Base-by-base conservation (phyloP, 2,797 vertebrate genomes). In the Acanthopagrus latus region DNA sequence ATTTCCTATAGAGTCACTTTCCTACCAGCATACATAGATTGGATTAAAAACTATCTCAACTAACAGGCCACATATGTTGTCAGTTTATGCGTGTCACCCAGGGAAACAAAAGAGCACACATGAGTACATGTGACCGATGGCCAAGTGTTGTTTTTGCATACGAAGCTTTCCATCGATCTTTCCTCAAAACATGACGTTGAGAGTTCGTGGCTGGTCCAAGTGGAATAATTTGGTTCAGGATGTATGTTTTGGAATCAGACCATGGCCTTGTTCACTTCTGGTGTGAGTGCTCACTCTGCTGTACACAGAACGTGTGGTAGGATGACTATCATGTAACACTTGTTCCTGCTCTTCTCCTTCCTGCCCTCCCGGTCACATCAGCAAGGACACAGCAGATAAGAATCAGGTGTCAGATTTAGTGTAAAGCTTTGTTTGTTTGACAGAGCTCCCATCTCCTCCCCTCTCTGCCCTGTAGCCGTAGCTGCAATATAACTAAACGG, bases 341-440 rank as follows among this genome's bases (percentile, higher is more conserved):
- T 89, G 81, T 78, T 87, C 68, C 76, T 76, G 73, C 51, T 54
- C 50, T 63, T 74, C 67, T 74, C 71, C 57, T 78, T 46, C 52
- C 62, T 75, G 68, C 21, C 65, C 65, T 78, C 44, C 41, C 74
- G 76, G 82, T 90, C 78, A 82, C 69, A 83, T 57, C 68, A 85
- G 59, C 78, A 86, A 88, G 74, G 80, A 73, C 84, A 72, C 48
- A 68, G 46, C 55, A 70, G 56, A 57, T 60, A 79, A 47, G 66
- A 55, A 60, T 89, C 81, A 55, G 5, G 70, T 93, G 89, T 85
- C 84, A 79, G 17, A 23, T 70, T 64, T 73, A 62, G 55, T 41
- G 68, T 66, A 76, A 79, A 63, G 59, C 78, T 81, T 74, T 80
- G 78, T 72, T 81, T 77, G 78, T 80, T 66, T 72, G 10, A 79